Conservation (phyloP, 2,797 vertebrate genomes). For the Hephaestus fuliginosus region DNA sequence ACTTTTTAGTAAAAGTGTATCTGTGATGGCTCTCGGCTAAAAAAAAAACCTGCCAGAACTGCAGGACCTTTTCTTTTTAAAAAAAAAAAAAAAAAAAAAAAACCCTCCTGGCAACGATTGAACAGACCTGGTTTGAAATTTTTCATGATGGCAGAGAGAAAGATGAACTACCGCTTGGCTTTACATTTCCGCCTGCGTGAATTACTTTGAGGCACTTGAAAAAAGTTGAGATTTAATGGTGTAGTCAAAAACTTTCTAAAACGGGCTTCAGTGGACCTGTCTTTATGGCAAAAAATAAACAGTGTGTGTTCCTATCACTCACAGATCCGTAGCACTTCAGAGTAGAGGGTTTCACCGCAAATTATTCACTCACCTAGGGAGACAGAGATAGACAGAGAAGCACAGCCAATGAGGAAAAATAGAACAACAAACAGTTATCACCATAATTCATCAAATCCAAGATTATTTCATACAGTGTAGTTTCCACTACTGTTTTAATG, state of each 20-base stretch:
- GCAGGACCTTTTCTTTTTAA: conserved; percentile 9
- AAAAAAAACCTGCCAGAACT: conserved; percentile 51
- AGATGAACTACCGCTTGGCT: conserved; percentile 28
- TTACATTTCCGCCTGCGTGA: conserved; percentile 19
- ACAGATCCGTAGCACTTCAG: conserved; percentile 49
- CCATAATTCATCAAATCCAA: background rate
- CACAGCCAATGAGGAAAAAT: background rate
- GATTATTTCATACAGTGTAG: background rate
- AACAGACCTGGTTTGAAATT: conserved; percentile 19
- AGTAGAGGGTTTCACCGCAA: conserved; percentile 34
- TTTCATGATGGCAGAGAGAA: background rate
- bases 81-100: conserved; percentile 8
- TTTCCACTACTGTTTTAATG: background rate
- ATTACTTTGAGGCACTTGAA: conserved; percentile 3
- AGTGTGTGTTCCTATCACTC: conserved; percentile 53
- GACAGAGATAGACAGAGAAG: conserved; percentile 42
- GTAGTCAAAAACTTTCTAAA: conserved; percentile 25
- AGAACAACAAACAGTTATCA: conserved; percentile 8
- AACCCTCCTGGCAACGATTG: conserved; percentile 18
- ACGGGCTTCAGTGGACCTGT: background rate
- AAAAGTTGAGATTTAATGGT: conserved; percentile 12
- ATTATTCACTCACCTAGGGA: conserved; percentile 70
- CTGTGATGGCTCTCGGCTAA: conserved; percentile 42
- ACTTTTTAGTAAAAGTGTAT: conserved; percentile 54
- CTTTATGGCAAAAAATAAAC: conserved; percentile 28